These are phyloP conservation scores for Mimas tiliae DNA, from an alignment of 2,888 invertebrate species.

Conservation along the genomic window DNA sequence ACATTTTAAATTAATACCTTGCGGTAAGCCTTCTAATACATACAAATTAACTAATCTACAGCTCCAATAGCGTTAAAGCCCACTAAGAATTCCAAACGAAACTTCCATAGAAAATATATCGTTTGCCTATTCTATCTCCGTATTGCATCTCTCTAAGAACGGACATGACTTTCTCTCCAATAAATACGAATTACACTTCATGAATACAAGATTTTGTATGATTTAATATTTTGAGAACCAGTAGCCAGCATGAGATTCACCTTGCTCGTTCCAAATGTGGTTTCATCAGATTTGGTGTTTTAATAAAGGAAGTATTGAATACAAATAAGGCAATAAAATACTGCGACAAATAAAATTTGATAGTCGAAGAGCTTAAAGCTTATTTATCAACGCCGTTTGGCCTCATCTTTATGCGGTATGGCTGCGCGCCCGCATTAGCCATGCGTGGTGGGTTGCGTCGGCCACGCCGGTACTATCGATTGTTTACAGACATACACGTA, in stretches of 20 bases:
- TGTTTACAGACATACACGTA: constrained; percentile 70
- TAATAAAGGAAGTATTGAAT: constrained; percentile 67
- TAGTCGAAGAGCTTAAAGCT: constrained; percentile 59
- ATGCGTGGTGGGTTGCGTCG: constrained; percentile 69
- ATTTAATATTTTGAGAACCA: constrained; percentile 40
- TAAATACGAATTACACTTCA: constrained; percentile 52
- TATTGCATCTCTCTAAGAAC: constrained; percentile 28
- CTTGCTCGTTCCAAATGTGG: constrained; percentile 31
- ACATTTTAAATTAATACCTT: constrained; percentile 3
- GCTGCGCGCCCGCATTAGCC: constrained; percentile 69
- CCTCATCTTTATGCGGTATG: constrained; percentile 73
- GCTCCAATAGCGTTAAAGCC: constrained; percentile 8
- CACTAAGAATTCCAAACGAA: constrained; percentile 28
- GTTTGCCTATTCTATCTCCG: constrained; percentile 36
- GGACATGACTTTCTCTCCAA: constrained; percentile 51
- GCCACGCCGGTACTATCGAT: constrained; percentile 69
- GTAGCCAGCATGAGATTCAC: constrained; percentile 15
- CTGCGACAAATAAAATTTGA: constrained; percentile 64
- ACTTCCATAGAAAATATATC: constrained; percentile 34
- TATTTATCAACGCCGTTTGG: constrained; percentile 53
- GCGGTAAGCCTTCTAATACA: constrained; percentile 17
- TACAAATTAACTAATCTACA: constrained; percentile 17
- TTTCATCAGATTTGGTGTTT: constrained; percentile 49
- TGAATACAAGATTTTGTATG: constrained; percentile 40
- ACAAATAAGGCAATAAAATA: constrained; percentile 70